Evolutionary conservation across 2,113 vertebrate species (phyloP), one percentile per base, ranked within the genome.

Genomic region (Corydoras sp.): DNA sequence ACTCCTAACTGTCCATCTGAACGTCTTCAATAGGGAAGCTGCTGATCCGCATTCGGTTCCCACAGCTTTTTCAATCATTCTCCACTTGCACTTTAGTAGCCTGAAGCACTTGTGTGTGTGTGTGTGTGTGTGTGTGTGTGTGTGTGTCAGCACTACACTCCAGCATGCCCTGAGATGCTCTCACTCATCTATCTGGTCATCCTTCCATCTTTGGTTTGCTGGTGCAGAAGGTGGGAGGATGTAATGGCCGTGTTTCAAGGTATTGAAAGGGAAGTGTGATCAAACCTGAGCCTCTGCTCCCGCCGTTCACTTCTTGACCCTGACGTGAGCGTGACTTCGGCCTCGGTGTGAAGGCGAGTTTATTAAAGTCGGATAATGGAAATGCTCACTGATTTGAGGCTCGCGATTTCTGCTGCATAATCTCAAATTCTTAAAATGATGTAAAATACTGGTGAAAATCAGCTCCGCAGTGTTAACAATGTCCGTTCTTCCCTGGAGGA

Each of bases 241-340:
- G 65, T 55, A 67, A 51, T 30, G 65, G 65, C 14, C 30, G 29
- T 67, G 65, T 56, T 67, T 49, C 10, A 30, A 65, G 64, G 50
- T 66, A 66, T 53, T 66, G 50, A 24, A 31, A 31, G 18, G 31
- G 49, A 14, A 54, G 49, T 53, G 64, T 31, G 18, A 30, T 49
- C 32, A 56, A n/a, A 56, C 54, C 13, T 56, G 54, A n/a, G 54
- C 51, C 4, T 43, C 7, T 56, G 54, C 14, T 63, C 31, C n/a
- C 60, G 8, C 32, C 10, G 4, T 5, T 10, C 10, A 32, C 60
- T 32, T 30, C 30, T 62, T 62, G 60, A 62, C 60, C 60, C 30
- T 12, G 29, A 4, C 3, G n/a, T 30, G 11, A 10, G 3, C 1
- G 51, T 53, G 13, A 43, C 35, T 43, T 43, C 35, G 7, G 7